Evolutionary conservation across 2,888 invertebrate species (phyloP).

Genomic region (Sepiola atlantica): DNA sequence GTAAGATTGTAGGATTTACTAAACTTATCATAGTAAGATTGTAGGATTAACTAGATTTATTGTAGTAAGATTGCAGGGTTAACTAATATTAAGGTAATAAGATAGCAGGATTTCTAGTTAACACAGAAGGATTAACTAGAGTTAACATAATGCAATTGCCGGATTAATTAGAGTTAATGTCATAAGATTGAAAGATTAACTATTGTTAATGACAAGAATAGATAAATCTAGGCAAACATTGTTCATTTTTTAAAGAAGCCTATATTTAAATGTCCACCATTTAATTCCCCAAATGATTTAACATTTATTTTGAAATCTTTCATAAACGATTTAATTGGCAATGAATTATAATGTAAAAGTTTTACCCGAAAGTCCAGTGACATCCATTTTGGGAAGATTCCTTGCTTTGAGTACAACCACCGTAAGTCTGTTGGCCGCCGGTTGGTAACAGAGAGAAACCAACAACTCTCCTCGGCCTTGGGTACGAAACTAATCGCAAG

Average conservation of each 20-base stretch:
- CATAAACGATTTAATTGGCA: not conserved
- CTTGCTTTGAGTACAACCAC: constrained; percentile 97
- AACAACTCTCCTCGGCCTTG: constrained; percentile 95
- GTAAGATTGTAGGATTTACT: no score
- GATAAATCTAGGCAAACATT: no score
- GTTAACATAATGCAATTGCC: no score
- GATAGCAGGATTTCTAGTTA: no score
- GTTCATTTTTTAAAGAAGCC: not conserved
- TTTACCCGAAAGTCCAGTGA: constrained; percentile 90
- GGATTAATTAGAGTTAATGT: no score
- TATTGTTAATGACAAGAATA: no score
- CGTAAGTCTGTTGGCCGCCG: constrained; percentile 94
- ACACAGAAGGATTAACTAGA: no score
- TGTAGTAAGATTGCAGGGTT: no score
- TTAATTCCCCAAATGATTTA: not conserved
- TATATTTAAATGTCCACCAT: not conserved
- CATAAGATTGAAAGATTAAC: no score
- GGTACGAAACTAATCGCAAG: constrained; percentile 83
- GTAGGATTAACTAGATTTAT: no score
- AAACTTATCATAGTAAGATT: no score
- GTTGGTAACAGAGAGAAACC: constrained; percentile 98
- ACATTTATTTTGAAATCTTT: not conserved
- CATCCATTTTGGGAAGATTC: constrained; percentile 98
- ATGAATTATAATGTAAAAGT: not conserved
- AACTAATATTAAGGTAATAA: no score